Evolutionary conservation across 2,888 invertebrate genomes (phyloP).

Genomic region (Amphipoea oculea): DNA sequence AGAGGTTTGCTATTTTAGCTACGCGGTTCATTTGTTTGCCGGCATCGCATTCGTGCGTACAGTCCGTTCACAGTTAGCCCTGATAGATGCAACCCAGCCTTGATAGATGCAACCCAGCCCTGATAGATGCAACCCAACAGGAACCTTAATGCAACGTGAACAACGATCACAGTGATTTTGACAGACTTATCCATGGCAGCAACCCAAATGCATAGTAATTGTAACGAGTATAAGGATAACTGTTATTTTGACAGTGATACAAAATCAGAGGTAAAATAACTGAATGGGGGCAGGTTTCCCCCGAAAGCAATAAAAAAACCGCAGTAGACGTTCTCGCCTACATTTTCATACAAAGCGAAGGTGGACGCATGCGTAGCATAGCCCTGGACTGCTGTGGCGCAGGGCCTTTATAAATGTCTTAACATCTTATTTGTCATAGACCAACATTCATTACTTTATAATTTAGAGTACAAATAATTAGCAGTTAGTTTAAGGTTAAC

Average conservation of each 20-base stretch:
- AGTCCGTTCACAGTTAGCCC: neutral
- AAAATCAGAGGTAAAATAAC: neutral
- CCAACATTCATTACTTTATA: constrained; percentile 53
- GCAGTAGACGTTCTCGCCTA: too few relatives aligned
- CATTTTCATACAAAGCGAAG: too few relatives aligned
- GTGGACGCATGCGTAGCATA: neutral
- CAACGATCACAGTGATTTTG: neutral
- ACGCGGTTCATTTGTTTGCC: too few relatives aligned
- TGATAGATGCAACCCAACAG: neutral
- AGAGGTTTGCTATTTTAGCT: too few relatives aligned
- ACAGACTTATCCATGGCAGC: neutral
- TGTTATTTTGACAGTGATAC: neutral
- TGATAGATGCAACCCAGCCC: neutral
- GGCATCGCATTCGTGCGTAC: neutral
- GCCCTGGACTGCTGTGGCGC: neutral
- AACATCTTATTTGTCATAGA: constrained; percentile 65
- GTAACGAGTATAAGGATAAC: neutral
- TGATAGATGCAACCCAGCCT: neutral
- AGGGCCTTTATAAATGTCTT: neutral
- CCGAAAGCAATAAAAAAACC: too few relatives aligned
- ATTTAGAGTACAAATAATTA: constrained; percentile 64
- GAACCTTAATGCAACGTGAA: neutral
- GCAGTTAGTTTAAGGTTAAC: constrained; percentile 65
- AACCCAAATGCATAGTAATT: neutral
- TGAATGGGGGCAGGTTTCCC: neutral